These are phyloP conservation scores for Itoplectis maculator DNA, from an alignment of 2,888 invertebrate genomes.

Conservation along the genomic window DNA sequence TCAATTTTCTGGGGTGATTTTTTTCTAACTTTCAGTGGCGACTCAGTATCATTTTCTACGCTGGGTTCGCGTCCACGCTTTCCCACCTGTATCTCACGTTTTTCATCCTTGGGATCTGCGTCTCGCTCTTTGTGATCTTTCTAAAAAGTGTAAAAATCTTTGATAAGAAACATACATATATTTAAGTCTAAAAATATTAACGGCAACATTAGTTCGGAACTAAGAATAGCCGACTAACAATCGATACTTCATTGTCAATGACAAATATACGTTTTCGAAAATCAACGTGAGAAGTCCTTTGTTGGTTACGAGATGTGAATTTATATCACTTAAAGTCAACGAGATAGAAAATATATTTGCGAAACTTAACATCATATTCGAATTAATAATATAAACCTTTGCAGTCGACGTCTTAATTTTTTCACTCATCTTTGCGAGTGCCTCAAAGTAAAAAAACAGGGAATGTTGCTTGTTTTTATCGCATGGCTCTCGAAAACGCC, in stretches of 20 bases:
- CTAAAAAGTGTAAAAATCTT: slow-evolving; percentile 2
- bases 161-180: neutral
- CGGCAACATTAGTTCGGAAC: neutral
- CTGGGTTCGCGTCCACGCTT: slow-evolving; percentile 40
- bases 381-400: slow-evolving; percentile 36
- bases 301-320: slow-evolving; percentile 32
- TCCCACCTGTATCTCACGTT: neutral
- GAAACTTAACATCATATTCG: neutral
- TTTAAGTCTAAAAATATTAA: neutral
- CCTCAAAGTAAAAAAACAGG: neutral
- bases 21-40: slow-evolving; percentile 28
- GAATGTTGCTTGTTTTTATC: neutral
- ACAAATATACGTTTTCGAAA: neutral
- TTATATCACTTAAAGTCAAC: neutral
- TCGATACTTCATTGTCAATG: neutral
- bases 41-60: neutral
- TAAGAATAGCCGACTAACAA: neutral
- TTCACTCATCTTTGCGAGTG: slow-evolving; percentile 13
- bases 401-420: neutral
- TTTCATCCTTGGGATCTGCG: neutral
- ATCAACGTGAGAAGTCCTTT: neutral
- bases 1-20: neutral
- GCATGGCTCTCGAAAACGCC: neutral
- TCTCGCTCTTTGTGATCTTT: neutral
- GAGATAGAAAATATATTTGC: neutral